Evolutionary conservation across 2,113 vertebrate genomes (phyloP).

Genomic region (Sula dactylatra): DNA sequence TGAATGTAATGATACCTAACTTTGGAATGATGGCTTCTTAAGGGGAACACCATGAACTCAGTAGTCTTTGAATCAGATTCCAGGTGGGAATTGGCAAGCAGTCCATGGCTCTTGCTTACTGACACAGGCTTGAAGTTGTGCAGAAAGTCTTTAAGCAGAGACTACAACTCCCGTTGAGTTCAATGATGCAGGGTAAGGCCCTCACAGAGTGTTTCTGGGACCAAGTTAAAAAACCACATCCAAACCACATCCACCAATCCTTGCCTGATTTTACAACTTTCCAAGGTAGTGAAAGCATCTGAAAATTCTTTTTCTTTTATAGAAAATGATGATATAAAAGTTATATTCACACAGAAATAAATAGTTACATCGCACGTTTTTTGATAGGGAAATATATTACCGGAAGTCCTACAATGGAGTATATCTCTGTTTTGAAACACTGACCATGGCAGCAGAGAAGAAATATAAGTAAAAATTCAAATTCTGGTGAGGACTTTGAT

Average conservation of each 20-base stretch:
- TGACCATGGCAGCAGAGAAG: background rate
- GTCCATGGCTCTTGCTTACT: background rate
- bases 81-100: background rate
- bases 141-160: background rate
- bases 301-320: background rate
- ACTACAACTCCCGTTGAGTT: background rate
- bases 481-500: background rate
- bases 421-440: background rate
- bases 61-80: background rate
- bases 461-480: background rate
- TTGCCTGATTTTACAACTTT: background rate
- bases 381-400: background rate
- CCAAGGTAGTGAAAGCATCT: background rate
- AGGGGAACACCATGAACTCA: background rate
- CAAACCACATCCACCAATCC: background rate
- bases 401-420: background rate
- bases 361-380: background rate
- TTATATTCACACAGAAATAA: background rate
- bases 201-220: background rate
- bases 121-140: background rate
- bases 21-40: background rate
- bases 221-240: background rate
- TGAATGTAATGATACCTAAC: background rate
- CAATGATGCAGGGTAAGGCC: background rate
- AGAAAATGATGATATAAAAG: background rate